Conservation (phyloP, 1,140 invertebrate species). For the Penaeus vannamei region DNA sequence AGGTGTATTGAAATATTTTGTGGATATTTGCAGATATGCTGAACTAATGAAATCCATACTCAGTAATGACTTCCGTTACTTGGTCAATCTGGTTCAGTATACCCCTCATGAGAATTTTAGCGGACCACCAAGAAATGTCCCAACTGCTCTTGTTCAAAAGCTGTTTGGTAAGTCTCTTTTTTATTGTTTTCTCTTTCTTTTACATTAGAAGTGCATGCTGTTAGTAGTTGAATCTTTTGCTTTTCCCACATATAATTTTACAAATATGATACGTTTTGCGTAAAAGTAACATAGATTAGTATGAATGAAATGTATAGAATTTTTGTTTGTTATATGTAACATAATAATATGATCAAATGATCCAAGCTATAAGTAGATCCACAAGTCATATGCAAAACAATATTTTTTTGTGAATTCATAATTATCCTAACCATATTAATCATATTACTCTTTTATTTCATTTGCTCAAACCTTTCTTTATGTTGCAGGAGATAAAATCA, state of each 20-base stretch:
- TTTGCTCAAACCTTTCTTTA: neutral
- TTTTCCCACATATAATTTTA: no score
- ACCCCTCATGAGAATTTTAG: slow-evolving; percentile 39
- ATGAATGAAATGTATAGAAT: no score
- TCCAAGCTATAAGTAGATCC: no score
- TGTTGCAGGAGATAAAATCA: neutral
- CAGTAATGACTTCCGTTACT: slow-evolving; percentile 43
- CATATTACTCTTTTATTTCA: neutral
- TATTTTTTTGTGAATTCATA: neutral
- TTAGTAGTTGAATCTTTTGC: no score
- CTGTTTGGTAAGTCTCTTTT: slow-evolving; percentile 42
- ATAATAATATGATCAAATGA: no score
- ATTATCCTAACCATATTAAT: neutral
- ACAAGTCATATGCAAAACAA: neutral
- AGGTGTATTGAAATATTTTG: neutral
- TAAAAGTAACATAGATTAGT: no score
- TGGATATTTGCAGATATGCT: slow-evolving; percentile 39
- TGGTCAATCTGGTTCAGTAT: slow-evolving; percentile 42
- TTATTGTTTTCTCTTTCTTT: neutral
- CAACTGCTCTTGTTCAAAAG: slow-evolving; percentile 27
- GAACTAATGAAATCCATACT: slow-evolving; percentile 39
- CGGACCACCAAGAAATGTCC: slow-evolving; percentile 52
- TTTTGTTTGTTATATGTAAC: no score
- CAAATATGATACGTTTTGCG: no score
- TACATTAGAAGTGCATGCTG: no score